phyloP scores from a whole-genome alignment of 2,888 invertebrate species.

The Phortica magna region DNA sequence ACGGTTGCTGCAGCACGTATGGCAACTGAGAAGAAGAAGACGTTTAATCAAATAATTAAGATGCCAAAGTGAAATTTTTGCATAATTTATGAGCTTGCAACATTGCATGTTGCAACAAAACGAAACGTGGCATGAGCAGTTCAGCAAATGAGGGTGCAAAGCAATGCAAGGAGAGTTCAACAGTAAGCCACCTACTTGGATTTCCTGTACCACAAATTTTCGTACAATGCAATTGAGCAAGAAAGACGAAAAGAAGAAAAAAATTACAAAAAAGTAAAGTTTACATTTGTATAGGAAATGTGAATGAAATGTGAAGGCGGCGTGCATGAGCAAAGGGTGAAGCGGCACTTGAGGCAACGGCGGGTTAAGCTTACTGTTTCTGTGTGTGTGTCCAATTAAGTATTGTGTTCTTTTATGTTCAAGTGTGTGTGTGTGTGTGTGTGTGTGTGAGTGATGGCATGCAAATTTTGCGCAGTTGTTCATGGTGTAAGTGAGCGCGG shows the following conservation, averaged over 20 bases:
- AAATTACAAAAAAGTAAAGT: slow-evolving; percentile 46
- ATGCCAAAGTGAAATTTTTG: slow-evolving; percentile 46
- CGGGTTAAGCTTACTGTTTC: slow-evolving; percentile 61
- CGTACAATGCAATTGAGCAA: slow-evolving; percentile 62
- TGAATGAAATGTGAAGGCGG: slow-evolving; percentile 29
- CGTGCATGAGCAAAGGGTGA: not conserved
- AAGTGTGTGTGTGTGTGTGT: slow-evolving; percentile 13
- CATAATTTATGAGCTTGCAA: slow-evolving; percentile 58
- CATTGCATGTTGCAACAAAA: not conserved
- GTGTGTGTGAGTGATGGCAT: slow-evolving; percentile 23
- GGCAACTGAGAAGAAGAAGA: slow-evolving; percentile 13
- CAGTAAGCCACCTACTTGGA: slow-evolving; percentile 27
- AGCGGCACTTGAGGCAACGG: slow-evolving; percentile 14
- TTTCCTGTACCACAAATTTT: slow-evolving; percentile 37
- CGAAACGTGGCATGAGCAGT: not conserved
- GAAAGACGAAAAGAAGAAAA: slow-evolving; percentile 62
- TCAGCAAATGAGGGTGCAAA: not conserved
- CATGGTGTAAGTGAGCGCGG: not conserved
- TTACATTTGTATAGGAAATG: slow-evolving; percentile 1
- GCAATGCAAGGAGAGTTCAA: not conserved
- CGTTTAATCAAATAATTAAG: slow-evolving; percentile 43
- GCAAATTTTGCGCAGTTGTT: slow-evolving; percentile 2
- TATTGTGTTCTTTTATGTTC: slow-evolving; percentile 63
- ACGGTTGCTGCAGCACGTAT: not conserved
- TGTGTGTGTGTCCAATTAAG: slow-evolving; percentile 53